These are phyloP conservation scores for Ginglymostoma cirratum DNA, from an alignment of 2,113 vertebrate genomes.

Conservation along the genomic window DNA sequence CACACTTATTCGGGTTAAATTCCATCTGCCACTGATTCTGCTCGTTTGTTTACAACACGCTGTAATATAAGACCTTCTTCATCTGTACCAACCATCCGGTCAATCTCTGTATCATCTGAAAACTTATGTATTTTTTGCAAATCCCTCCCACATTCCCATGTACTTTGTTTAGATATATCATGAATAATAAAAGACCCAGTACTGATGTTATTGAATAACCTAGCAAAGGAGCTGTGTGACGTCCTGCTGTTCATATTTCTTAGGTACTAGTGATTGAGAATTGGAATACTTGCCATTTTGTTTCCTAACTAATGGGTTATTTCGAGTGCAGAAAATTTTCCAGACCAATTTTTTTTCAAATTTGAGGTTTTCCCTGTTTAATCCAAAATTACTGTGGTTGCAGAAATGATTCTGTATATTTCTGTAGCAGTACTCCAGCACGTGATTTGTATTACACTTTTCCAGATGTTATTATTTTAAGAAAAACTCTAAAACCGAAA, in stretches of 20 bases:
- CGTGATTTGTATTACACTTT: background rate
- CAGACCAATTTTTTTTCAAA: background rate
- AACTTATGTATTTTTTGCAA: no score
- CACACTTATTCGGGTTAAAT: no score
- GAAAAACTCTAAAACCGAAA: background rate
- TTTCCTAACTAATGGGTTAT: background rate
- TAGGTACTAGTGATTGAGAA: background rate
- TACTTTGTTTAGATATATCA: no score
- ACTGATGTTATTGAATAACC: background rate
- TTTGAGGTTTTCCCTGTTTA: background rate
- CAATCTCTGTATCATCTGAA: no score
- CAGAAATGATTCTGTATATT: background rate
- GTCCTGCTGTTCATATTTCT: background rate
- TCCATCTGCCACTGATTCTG: no score
- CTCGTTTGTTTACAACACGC: no score
- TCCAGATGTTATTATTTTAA: constrained; percentile 21
- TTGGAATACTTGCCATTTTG: background rate
- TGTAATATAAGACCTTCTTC: no score
- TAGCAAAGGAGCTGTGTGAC: background rate
- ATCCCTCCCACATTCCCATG: no score
- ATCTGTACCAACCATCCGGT: no score
- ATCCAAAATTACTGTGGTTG: background rate
- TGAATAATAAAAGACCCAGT: background rate
- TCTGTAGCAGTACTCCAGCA: background rate
- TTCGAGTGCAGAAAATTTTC: constrained; percentile 13